These are phyloP conservation scores for Apodemia hepburni DNA, from an alignment of 2,888 invertebrate genomes.

Conservation along the genomic window DNA sequence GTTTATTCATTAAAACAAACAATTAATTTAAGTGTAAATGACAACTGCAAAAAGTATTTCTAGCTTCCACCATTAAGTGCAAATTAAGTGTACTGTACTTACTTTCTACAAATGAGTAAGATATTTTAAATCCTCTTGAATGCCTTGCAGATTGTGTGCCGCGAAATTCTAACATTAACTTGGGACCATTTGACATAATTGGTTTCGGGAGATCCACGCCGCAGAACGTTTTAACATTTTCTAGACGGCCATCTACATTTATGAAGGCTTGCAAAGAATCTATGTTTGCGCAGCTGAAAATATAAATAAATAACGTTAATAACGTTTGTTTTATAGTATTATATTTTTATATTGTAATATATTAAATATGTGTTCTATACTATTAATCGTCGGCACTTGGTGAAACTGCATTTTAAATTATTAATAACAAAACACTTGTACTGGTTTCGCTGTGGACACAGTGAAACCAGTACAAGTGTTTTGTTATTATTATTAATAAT, in stretches of 20 bases:
- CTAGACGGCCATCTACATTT: conserved; percentile 89
- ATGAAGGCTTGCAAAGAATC: conserved; percentile 92
- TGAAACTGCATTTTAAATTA: too few relatives aligned
- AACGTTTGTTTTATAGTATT: too few relatives aligned
- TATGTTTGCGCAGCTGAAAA: conserved; percentile 86
- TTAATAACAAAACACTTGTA: too few relatives aligned
- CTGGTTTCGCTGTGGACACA: too few relatives aligned
- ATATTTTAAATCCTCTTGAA: conserved; percentile 92
- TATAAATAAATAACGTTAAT: conserved; percentile 18
- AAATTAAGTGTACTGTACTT: conserved; percentile 53
- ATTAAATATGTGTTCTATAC: too few relatives aligned
- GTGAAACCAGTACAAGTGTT: too few relatives aligned
- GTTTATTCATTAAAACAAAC: too few relatives aligned
- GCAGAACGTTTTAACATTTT: conserved; percentile 93
- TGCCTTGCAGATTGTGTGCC: conserved; percentile 89
- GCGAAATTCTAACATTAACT: conserved; percentile 91
- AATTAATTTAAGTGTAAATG: too few relatives aligned
- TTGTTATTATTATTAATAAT: too few relatives aligned
- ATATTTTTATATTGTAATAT: too few relatives aligned
- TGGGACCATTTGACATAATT: conserved; percentile 95
- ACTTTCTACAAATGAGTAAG: conserved; percentile 95
- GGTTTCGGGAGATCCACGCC: conserved; percentile 90
- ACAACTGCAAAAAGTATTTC: too few relatives aligned
- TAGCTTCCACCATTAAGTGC: background rate
- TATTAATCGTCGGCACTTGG: too few relatives aligned